Percentiles rank a stretch among this genome's conserved stretches.
phyloP scores from a whole-genome alignment of 2,888 invertebrate species.

The Drosophila suboccidentalis region DNA sequence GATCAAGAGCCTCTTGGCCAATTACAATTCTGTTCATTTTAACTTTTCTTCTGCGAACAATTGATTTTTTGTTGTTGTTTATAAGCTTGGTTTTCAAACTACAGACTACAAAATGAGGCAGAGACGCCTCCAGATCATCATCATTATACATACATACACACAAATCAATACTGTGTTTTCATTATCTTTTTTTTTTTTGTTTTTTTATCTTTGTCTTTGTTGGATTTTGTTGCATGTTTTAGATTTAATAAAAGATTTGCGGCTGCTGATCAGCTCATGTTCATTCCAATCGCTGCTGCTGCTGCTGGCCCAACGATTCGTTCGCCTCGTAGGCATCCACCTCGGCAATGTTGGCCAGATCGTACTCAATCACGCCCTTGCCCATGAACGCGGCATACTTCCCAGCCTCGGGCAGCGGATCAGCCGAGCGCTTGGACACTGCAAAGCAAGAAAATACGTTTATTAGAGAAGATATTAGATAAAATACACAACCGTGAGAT shows the following conservation, averaged over 20 bases:
- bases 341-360: slow-evolving; percentile 90
- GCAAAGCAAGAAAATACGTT: slow-evolving; percentile 12
- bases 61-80: slow-evolving; percentile 10
- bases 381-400: slow-evolving; percentile 93
- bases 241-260: slow-evolving; percentile 60
- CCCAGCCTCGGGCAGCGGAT: slow-evolving; percentile 85
- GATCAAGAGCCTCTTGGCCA: slow-evolving; percentile 37
- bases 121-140: slow-evolving; percentile 46
- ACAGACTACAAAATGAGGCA: slow-evolving; percentile 67
- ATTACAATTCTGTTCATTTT: slow-evolving; percentile 26
- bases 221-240: slow-evolving; percentile 20
- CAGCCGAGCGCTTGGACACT: slow-evolving; percentile 88
- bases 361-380: slow-evolving; percentile 90
- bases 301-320: slow-evolving; percentile 39
- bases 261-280: slow-evolving; percentile 20
- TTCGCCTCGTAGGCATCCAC: slow-evolving; percentile 86
- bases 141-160: slow-evolving; percentile 47
- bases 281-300: slow-evolving; percentile 48
- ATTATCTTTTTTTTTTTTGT: slow-evolving; percentile 19
- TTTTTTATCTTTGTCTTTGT: slow-evolving; percentile 33
- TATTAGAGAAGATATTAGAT: neutral
- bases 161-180: slow-evolving; percentile 63
- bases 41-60: slow-evolving; percentile 5
- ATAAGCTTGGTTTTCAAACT: slow-evolving; percentile 50
- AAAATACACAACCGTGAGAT: too few species aligned